These are phyloP conservation scores for Protonemura montana DNA, from an alignment of 2,888 invertebrate species.

Conservation along the genomic window DNA sequence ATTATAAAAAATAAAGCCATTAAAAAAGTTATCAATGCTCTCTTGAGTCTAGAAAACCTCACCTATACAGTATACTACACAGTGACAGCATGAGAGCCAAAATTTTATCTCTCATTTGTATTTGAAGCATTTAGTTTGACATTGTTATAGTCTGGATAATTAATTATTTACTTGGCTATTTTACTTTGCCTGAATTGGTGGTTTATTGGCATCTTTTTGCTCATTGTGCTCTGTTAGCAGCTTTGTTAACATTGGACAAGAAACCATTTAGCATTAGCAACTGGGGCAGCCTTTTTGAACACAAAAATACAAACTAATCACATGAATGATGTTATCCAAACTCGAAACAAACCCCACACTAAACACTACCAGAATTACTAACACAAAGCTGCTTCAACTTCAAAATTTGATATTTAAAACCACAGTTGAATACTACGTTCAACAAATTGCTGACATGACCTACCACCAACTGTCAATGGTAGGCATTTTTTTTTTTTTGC, in stretches of 20 bases:
- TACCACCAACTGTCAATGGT: background rate
- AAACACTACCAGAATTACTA: background rate
- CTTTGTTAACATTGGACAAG: background rate
- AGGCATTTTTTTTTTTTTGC: background rate
- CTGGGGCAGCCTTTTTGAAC: background rate
- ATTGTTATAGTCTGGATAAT: background rate
- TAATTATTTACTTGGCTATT: background rate
- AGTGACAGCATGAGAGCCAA: background rate
- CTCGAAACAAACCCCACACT: background rate
- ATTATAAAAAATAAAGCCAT: slow-evolving; percentile 9
- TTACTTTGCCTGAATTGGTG: background rate
- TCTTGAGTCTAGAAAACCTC: background rate
- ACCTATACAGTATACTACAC: background rate
- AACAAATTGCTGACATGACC: background rate
- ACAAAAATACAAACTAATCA: background rate
- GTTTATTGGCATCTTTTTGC: background rate
- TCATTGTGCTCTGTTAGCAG: background rate
- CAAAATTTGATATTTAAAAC: background rate
- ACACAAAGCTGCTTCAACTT: background rate
- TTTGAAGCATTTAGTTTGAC: background rate
- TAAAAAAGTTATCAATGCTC: slow-evolving; percentile 4
- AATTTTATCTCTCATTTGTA: background rate
- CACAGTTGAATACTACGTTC: background rate
- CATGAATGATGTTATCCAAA: background rate
- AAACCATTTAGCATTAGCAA: background rate